Base-by-base conservation (phyloP, 2,797 vertebrate species). In the Peromyscus aztecus region DNA sequence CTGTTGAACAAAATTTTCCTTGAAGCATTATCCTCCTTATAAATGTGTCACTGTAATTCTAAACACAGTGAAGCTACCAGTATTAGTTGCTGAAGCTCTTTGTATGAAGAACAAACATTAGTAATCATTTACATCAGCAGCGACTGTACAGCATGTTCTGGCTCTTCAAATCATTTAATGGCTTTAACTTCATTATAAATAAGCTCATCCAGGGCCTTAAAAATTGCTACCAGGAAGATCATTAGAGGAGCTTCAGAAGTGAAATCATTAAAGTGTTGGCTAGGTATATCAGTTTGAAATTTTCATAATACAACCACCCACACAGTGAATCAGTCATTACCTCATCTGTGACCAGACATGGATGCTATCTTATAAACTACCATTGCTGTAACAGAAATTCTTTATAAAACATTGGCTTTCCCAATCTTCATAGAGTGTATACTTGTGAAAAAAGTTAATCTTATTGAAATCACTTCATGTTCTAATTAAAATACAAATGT, bases 91-190 rank as follows among this genome's bases (percentile, higher is more conserved):
- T 89, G 93, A 94, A 93, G 91, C 80, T 80, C 94, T 95, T 94
- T 81, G 10, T 81, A 89, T 97, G 97, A 97, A 97, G 94, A 98
- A 97, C 97, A 98, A 97, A 91, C 49, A 96, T n/a, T 85, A 97
- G 97, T 94, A 97, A 95, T 91, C 0, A 55, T 97, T 98, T 98
- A 94, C 37, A 93, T 98, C 95, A 91, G 92, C 97, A 97, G 97
- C 97, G 95, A 93, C 77, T 88, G 93, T 88, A 93, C 89, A 97
- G 94, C 89, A 96, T 97, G 95, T 98, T 97, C 95, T 97, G 87
- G 82, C 71, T 97, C 97, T 97, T 97, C 87, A 97, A 97, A 98
- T 98, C 96, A 97, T 84, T 97, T 98, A 98, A 97, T 97, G 94
- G 73, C 88, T 95, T 97, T 96, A 97, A 97, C 75, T 95, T 97